phyloP scores from a whole-genome alignment of 2,797 vertebrate genomes.

The Potorous gilbertii region DNA sequence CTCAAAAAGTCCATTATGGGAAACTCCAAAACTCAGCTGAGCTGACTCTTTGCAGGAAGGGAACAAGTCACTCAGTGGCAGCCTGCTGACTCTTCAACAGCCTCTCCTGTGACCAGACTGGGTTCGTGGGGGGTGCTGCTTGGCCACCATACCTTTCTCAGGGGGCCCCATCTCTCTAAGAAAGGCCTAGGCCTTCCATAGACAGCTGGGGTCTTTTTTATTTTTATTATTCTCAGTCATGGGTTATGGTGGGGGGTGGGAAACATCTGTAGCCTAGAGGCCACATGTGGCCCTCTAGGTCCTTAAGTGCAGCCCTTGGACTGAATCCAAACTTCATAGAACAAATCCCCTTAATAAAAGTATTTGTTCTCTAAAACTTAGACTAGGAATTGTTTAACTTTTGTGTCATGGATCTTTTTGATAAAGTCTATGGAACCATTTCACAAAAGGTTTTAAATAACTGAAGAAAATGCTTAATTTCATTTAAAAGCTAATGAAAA shows the following conservation, averaged over 20 bases:
- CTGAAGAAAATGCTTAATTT: background rate
- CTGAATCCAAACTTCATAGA: too few relatives aligned
- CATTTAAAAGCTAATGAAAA: background rate
- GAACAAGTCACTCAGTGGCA: background rate
- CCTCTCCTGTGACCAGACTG: accelerated
- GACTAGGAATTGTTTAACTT: background rate
- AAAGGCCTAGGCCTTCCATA: too few relatives aligned
- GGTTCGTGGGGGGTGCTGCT: accelerated
- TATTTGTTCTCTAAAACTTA: background rate
- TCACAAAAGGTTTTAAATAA: background rate
- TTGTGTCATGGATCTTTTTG: background rate
- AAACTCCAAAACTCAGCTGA: background rate
- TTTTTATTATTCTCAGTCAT: background rate
- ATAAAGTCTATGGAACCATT: background rate
- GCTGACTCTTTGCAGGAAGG: background rate
- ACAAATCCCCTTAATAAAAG: too few relatives aligned
- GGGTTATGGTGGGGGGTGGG: too few relatives aligned
- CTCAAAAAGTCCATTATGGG: background rate
- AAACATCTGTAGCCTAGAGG: too few relatives aligned
- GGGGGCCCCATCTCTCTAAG: too few relatives aligned
- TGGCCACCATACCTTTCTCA: background rate
- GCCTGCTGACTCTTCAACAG: background rate
- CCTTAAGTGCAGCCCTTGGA: too few relatives aligned
- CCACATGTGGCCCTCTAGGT: too few relatives aligned
- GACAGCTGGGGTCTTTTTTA: background rate